phyloP scores from a whole-genome alignment of 37 sponge, comb jelly and placozoan species.

The Sycon ciliatum region DNA sequence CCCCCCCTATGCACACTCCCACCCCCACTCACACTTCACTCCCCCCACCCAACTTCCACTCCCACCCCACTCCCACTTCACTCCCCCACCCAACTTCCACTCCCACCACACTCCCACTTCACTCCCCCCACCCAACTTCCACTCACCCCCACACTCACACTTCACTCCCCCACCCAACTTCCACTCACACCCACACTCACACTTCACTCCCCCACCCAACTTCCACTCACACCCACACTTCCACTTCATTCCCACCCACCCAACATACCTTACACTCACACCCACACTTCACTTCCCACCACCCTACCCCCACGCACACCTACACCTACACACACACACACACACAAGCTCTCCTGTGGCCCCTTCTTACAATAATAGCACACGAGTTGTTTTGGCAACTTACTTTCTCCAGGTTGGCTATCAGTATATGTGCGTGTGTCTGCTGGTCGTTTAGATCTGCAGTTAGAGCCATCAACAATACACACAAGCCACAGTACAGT shows the following conservation, averaged over 20 bases:
- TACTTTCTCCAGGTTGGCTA: too few species aligned
- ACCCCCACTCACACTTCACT: not conserved
- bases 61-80: not conserved
- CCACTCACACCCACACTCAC: not conserved
- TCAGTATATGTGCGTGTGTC: too few species aligned
- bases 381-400: too few species aligned
- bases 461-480: too few species aligned
- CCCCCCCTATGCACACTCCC: not conserved
- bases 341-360: not conserved
- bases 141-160: not conserved
- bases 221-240: not conserved
- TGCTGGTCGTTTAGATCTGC: too few species aligned
- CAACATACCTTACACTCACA: not conserved
- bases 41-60: not conserved
- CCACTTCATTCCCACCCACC: not conserved
- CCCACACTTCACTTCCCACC: not conserved
- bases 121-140: too few species aligned
- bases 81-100: not conserved
- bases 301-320: slow-evolving; percentile 9
- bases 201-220: not conserved
- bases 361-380: too few species aligned
- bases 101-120: not conserved
- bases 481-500: not conserved
- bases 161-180: not conserved
- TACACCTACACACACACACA: too few species aligned